Conservation (phyloP, 2,113 vertebrate genomes). For the Prionailurus viverrinus region DNA sequence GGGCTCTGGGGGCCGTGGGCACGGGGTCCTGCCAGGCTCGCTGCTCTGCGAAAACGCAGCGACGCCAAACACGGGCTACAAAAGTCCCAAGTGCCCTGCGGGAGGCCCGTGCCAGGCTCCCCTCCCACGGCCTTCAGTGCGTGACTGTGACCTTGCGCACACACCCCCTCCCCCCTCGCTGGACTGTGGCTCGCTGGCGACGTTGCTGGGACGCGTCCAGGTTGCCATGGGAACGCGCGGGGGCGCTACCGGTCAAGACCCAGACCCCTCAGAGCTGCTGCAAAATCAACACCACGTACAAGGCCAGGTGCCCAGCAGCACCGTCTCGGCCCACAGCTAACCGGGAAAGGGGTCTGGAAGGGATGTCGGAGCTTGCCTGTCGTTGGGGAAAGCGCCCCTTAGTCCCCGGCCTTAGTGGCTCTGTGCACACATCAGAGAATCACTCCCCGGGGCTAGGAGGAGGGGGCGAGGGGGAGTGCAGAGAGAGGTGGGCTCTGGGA, state of each 20-base stretch:
- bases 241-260: not conserved
- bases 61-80: not conserved
- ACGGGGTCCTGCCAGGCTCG: not conserved
- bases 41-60: not conserved
- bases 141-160: not conserved
- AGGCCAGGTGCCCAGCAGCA: not conserved
- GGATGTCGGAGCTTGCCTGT: not conserved
- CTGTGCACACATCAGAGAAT: not conserved
- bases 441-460: not conserved
- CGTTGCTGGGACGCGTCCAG: not conserved
- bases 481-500: not conserved
- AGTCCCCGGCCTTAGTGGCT: not conserved
- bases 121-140: not conserved
- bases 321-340: not conserved
- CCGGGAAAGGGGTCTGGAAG: not conserved
- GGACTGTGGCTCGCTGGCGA: not conserved
- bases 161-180: not conserved
- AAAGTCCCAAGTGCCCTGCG: not conserved
- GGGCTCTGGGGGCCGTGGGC: not conserved
- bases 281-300: not conserved
- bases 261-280: not conserved
- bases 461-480: too few relatives aligned
- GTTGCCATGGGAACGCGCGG: not conserved
- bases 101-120: not conserved
- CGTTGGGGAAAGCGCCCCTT: not conserved